Conservation (phyloP, 1,140 invertebrate species). For the Melanaphis sacchari region DNA sequence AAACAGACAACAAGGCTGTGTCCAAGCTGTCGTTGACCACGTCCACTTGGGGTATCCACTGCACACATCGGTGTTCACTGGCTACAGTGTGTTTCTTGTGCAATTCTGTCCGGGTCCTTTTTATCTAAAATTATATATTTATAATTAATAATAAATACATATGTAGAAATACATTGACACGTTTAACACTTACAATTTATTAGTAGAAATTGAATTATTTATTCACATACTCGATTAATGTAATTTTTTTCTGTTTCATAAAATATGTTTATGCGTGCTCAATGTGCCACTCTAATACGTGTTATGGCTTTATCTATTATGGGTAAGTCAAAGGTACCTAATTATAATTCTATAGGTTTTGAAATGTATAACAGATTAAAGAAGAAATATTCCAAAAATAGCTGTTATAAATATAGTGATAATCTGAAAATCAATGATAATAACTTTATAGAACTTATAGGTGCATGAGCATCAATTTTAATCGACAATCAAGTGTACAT, state of each 20-base stretch:
- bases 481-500: too few species aligned
- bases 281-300: neutral
- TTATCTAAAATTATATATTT: neutral
- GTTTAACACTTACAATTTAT: neutral
- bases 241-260: neutral
- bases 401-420: too few species aligned
- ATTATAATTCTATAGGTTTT: too few species aligned
- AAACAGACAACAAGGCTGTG: conserved; percentile 31
- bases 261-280: neutral
- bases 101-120: neutral
- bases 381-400: too few species aligned
- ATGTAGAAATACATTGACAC: neutral
- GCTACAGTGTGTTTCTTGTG: conserved; percentile 37
- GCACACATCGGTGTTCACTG: conserved; percentile 31
- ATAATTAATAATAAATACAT: neutral
- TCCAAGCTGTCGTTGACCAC: conserved; percentile 28
- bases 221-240: neutral
- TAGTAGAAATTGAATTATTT: neutral
- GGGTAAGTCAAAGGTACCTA: too few species aligned
- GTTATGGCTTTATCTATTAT: too few species aligned
- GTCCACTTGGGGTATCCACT: neutral
- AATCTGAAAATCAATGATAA: too few species aligned
- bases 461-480: too few species aligned
- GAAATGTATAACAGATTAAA: too few species aligned
- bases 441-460: too few species aligned